Percentiles rank a stretch among this genome's conserved stretches.
Evolutionary conservation across 2,888 invertebrate genomes (phyloP).

Genomic region (Caprella mutica): DNA sequence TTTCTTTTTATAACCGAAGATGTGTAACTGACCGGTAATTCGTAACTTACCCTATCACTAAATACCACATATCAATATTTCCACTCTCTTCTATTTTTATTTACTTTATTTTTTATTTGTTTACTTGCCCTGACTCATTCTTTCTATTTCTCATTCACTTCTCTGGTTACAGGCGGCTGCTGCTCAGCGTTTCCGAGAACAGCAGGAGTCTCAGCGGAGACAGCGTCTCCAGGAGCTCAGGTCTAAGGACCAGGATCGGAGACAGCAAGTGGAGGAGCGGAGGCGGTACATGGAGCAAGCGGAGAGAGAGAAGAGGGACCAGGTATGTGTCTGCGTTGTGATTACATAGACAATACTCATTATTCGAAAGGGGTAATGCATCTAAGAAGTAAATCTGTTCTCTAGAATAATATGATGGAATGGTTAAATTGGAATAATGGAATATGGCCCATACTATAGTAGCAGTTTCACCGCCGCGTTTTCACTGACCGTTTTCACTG

Average conservation of each 20-base stretch:
- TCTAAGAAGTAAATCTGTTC: too few relatives aligned
- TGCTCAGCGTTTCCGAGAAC: slow-evolving; percentile 56
- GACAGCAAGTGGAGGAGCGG: slow-evolving; percentile 65
- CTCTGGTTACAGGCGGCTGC: slow-evolving; percentile 23
- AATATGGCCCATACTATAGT: too few relatives aligned
- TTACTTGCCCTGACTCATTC: neutral
- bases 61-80: neutral
- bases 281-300: slow-evolving; percentile 81
- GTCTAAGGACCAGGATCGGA: slow-evolving; percentile 49
- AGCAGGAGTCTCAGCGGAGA: slow-evolving; percentile 72
- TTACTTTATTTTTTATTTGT: neutral
- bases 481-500: too few relatives aligned
- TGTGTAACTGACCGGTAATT: too few relatives aligned
- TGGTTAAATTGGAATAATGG: too few relatives aligned
- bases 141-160: neutral
- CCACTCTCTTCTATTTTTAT: neutral
- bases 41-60: neutral
- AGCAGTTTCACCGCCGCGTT: too few relatives aligned
- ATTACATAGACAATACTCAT: too few relatives aligned
- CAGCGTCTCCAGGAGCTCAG: slow-evolving; percentile 71
- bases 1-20: too few relatives aligned
- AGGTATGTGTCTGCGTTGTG: too few relatives aligned
- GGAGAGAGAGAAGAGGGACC: slow-evolving; percentile 72
- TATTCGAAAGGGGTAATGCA: too few relatives aligned
- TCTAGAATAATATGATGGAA: too few relatives aligned